Evolutionary conservation across 1,140 invertebrate species (phyloP).

Genomic region (Spodoptera frugiperda): DNA sequence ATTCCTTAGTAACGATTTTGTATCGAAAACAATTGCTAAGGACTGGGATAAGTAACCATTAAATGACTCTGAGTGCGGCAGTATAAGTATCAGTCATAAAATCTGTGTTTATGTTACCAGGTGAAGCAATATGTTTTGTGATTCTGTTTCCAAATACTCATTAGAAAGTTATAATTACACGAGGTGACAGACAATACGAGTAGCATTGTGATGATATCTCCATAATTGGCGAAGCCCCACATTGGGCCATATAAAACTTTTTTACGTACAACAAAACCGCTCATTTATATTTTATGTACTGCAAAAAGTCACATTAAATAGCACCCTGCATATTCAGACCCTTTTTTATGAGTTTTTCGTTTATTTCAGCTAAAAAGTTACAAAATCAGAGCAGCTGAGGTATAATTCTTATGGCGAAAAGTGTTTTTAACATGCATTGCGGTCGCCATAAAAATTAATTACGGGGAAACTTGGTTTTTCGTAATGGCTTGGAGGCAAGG

Average conservation of each 20-base stretch:
- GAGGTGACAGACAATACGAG: background rate
- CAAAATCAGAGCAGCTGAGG: slow-evolving; percentile 34
- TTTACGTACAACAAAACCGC: slow-evolving; percentile 18
- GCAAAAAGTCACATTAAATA: slow-evolving; percentile 44
- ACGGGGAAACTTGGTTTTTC: slow-evolving; percentile 41
- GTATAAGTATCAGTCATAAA: too few species aligned
- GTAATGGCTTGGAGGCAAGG: slow-evolving; percentile 19
- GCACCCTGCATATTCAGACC: slow-evolving; percentile 41
- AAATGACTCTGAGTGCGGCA: too few species aligned
- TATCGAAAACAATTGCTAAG: too few species aligned
- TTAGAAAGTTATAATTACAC: background rate
- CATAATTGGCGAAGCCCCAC: background rate
- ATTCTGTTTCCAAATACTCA: too few species aligned
- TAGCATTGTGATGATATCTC: slow-evolving; percentile 19
- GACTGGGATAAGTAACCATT: too few species aligned
- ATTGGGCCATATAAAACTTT: slow-evolving; percentile 25
- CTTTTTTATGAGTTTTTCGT: slow-evolving; percentile 44
- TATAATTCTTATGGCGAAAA: slow-evolving; percentile 44
- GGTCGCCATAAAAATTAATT: slow-evolving; percentile 45
- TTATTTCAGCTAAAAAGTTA: slow-evolving; percentile 41
- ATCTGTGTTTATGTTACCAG: too few species aligned
- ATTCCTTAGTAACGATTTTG: too few species aligned
- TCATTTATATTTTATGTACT: slow-evolving; percentile 45
- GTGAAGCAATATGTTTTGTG: too few species aligned
- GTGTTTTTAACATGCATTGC: slow-evolving; percentile 37